Evolutionary conservation across 2,113 vertebrate species (phyloP), one percentile per base, ranked within the genome.

Genomic region (Erpornis zantholeuca): DNA sequence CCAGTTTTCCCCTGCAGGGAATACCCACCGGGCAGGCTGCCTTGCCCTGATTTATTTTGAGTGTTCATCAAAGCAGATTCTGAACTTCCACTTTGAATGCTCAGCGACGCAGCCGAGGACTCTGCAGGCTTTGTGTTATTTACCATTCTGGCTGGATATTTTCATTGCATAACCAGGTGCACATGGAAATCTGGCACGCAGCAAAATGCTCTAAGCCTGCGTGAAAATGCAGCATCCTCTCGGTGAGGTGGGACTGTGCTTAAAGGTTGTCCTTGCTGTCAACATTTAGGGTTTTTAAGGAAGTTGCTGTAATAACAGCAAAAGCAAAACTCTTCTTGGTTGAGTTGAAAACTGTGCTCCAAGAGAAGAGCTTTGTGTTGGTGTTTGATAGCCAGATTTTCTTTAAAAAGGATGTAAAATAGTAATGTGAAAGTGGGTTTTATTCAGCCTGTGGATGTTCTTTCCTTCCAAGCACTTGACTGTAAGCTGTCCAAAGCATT

Each of bases 121-220:
- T 84, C 68, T 61, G 71, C 96, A 90, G 82, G 8, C 27, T 38
- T 23, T 5, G 57, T 14, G 17, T 59, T 92, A 91, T 97, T 97
- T 96, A 86, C 3, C 5, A 95, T 97, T 93, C 94, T 89, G 69
- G 60, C 15, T 79, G 92, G 73, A 71, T 96, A 66, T 97, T 97
- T 97, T 87, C 91, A 77, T 88, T 93, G 89, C 64, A 21, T 97
- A 97, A 98, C 96, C 95, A 97, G 95, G 96, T 96, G 54, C 97
- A 97, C 25, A 40, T 97, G 98, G 96, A 61, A 86, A 63, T 85
- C 86, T 92, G 96, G 88, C 75, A 92, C 12, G 44, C 76, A 94
- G 96, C 90, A 88, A 63, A 49, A 88, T 89, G 79, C 78, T 90
- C 40, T 12, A 61, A 86, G 82, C 53, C 28, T 6, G 49, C 1